A percentile compares a stretch with the other conserved stretches of the same genome.
Conservation (phyloP, 1,140 invertebrate genomes). For the Trypoxylus dichotomus region DNA sequence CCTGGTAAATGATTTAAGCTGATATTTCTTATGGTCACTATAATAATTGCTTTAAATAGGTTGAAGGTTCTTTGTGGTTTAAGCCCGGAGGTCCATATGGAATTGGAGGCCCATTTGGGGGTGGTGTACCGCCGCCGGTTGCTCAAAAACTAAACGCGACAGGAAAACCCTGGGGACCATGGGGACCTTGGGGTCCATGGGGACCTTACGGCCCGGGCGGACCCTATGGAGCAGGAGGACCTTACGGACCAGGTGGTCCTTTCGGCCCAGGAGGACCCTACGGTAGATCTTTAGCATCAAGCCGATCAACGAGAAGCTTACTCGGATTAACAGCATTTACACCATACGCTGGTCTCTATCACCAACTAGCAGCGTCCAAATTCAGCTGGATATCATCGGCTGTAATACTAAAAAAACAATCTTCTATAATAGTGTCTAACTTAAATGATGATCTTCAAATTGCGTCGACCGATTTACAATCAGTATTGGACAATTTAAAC, state of each 20-base stretch:
- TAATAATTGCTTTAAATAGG: not conserved
- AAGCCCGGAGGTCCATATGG: not conserved
- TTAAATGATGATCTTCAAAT: not conserved
- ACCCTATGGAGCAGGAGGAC: not conserved
- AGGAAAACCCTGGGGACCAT: not conserved
- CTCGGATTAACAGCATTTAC: not conserved
- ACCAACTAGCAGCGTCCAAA: not conserved
- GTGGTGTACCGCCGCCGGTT: not conserved
- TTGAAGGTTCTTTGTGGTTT: not conserved
- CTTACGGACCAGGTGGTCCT: not conserved
- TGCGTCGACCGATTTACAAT: not conserved
- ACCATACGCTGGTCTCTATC: not conserved
- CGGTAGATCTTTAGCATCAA: not conserved
- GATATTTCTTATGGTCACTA: not conserved
- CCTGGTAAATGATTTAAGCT: not conserved
- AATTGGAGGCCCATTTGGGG: not conserved
- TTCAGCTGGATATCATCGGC: not conserved
- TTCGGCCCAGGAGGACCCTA: not conserved
- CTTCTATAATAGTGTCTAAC: not conserved
- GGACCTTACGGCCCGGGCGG: not conserved
- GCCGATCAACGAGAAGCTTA: not conserved
- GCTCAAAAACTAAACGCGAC: not conserved
- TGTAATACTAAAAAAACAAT: not conserved
- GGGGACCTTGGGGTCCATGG: not conserved
- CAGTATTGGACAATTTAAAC: not conserved